Conservation (phyloP, 2,888 invertebrate genomes). For the Cheilosia pagana region DNA sequence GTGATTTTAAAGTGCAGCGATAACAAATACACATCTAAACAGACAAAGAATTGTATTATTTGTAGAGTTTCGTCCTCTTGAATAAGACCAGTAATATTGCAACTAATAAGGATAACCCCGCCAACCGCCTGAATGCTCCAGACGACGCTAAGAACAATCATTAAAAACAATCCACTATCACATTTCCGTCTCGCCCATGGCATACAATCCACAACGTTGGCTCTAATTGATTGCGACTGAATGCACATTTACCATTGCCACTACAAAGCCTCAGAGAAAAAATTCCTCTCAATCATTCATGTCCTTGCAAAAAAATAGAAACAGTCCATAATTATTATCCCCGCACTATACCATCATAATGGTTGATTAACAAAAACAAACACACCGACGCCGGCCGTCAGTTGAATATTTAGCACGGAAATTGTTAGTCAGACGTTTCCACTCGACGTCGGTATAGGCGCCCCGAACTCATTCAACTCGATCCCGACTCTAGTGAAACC, state of each 20-base stretch:
- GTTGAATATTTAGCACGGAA: conserved; percentile 64
- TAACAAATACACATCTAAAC: too few species aligned
- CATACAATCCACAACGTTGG: conserved; percentile 28
- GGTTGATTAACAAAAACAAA: conserved; percentile 66
- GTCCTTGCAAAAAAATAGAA: conserved; percentile 32
- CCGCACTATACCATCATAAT: conserved; percentile 53
- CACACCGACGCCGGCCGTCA: conserved; percentile 20
- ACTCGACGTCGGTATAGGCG: conserved; percentile 31
- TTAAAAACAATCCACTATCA: conserved; percentile 6
- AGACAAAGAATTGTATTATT: too few species aligned
- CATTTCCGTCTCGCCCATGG: conserved; percentile 44
- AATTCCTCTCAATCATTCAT: conserved; percentile 33
- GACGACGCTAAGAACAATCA: conserved; percentile 34
- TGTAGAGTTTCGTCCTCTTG: too few species aligned
- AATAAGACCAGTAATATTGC: not conserved
- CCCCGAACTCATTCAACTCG: conserved; percentile 49
- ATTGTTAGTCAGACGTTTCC: conserved; percentile 69
- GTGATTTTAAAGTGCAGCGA: too few species aligned
- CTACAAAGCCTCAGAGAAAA: conserved; percentile 34
- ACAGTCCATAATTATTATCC: conserved; percentile 56
- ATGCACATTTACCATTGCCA: conserved; percentile 63
- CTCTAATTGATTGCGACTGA: conserved; percentile 68
- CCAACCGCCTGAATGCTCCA: conserved; percentile 36
- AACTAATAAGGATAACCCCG: conserved; percentile 33
- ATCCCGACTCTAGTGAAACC: conserved; percentile 35